These are phyloP conservation scores for Rhabdomys pumilio DNA, from an alignment of 2,797 vertebrate species.

Conservation along the genomic window DNA sequence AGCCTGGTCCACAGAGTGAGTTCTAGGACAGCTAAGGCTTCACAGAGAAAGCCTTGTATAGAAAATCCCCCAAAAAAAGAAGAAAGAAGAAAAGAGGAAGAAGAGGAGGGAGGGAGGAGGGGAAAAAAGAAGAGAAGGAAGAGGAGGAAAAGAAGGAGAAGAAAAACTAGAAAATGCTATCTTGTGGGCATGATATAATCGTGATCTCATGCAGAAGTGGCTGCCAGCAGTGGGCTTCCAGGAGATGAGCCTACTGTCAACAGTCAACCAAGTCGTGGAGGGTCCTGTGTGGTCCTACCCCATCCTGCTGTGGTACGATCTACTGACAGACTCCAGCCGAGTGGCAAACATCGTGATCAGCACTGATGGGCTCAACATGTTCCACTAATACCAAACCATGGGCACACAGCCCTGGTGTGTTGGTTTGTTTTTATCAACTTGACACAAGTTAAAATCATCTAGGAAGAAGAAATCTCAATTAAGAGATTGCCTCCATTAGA, in stretches of 20 bases:
- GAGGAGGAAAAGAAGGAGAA: too few relatives aligned
- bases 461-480: background rate
- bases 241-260: background rate
- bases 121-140: too few relatives aligned
- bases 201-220: background rate
- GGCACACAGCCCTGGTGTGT: background rate
- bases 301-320: background rate
- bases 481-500: background rate
- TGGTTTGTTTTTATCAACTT: background rate
- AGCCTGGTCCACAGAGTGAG: too few relatives aligned
- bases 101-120: too few relatives aligned
- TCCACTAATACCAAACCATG: background rate
- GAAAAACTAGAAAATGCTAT: background rate
- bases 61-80: too few relatives aligned
- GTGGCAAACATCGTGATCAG: background rate
- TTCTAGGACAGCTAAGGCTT: too few relatives aligned
- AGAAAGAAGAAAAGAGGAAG: too few relatives aligned
- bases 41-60: too few relatives aligned
- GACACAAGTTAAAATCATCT: background rate
- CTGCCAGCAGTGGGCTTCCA: background rate
- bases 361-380: background rate
- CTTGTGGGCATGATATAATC: background rate
- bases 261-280: background rate
- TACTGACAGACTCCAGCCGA: background rate
- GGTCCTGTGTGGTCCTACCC: background rate